Conservation (phyloP, 2,113 vertebrate species). For the Meles meles region DNA sequence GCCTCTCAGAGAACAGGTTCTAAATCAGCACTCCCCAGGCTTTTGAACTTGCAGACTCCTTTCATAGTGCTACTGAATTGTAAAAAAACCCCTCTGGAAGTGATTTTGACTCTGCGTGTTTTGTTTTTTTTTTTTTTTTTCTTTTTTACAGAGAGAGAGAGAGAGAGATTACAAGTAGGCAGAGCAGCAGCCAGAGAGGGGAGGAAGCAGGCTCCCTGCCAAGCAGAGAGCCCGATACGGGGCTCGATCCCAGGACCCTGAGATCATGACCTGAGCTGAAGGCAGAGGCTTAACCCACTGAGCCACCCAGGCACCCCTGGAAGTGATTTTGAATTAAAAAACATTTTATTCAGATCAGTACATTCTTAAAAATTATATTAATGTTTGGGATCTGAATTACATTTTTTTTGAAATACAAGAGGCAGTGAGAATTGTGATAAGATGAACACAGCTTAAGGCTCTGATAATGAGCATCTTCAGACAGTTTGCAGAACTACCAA, state of each 20-base stretch:
- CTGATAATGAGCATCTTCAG: not conserved
- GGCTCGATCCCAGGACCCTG: no score
- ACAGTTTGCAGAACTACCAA: not conserved
- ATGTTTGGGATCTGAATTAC: not conserved
- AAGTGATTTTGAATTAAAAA: conserved; percentile 3
- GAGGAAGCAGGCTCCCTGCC: no score
- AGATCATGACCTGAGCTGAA: no score
- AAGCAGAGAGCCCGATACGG: no score
- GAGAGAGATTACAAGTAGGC: no score
- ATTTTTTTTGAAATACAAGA: not conserved
- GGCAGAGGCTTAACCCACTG: no score
- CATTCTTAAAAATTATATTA: not conserved
- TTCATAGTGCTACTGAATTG: not conserved
- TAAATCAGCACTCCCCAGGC: not conserved
- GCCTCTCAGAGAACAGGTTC: not conserved
- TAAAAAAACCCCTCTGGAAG: not conserved
- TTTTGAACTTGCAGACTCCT: not conserved
- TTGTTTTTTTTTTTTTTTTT: no score
- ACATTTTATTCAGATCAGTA: not conserved
- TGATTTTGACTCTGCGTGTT: no score
- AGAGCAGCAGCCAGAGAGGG: no score
- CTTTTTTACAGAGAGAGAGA: no score
- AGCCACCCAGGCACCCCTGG: no score
- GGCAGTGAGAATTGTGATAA: not conserved
- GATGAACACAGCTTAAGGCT: not conserved